A percentile compares a stretch with the other conserved stretches of the same genome.
Conservation (phyloP, 37 sponge, comb jelly and placozoan genomes). For the Halisarca cf. caerulea region DNA sequence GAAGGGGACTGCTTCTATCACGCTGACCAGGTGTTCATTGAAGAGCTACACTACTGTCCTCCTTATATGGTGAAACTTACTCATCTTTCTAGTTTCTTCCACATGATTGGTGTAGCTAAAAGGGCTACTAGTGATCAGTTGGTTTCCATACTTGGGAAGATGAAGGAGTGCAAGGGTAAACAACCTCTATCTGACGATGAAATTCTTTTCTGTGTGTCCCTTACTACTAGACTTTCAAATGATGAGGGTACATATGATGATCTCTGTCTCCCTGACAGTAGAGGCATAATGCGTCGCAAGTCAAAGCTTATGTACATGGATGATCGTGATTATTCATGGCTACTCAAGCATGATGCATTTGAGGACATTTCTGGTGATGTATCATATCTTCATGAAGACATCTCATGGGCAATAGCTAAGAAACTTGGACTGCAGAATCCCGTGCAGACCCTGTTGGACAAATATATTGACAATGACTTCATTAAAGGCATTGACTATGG, state of each 20-base stretch:
- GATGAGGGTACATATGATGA: not conserved
- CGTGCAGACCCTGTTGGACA: slow-evolving; percentile 42
- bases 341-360: not conserved
- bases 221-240: not conserved
- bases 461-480: slow-evolving; percentile 37
- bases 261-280: slow-evolving; percentile 51
- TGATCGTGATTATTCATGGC: slow-evolving; percentile 7
- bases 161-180: not conserved
- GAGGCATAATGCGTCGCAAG: slow-evolving; percentile 36
- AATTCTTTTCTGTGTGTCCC: not conserved
- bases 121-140: slow-evolving; percentile 4
- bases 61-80: slow-evolving; percentile 42
- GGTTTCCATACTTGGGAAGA: not conserved
- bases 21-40: slow-evolving; percentile 5
- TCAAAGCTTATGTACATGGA: slow-evolving; percentile 30
- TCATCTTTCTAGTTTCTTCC: slow-evolving; percentile 14
- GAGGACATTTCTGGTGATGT: not conserved
- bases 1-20: slow-evolving; percentile 33
- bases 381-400: slow-evolving; percentile 28
- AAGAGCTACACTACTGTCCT: not conserved
- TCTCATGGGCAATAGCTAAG: slow-evolving; percentile 31
- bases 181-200: not conserved
- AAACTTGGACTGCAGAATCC: slow-evolving; percentile 35
- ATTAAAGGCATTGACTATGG: slow-evolving; percentile 67
- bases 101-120: slow-evolving; percentile 24